Evolutionary conservation across 2,113 vertebrate species (phyloP), one percentile per base, ranked within the genome.

Genomic region (Aplodontia rufa): DNA sequence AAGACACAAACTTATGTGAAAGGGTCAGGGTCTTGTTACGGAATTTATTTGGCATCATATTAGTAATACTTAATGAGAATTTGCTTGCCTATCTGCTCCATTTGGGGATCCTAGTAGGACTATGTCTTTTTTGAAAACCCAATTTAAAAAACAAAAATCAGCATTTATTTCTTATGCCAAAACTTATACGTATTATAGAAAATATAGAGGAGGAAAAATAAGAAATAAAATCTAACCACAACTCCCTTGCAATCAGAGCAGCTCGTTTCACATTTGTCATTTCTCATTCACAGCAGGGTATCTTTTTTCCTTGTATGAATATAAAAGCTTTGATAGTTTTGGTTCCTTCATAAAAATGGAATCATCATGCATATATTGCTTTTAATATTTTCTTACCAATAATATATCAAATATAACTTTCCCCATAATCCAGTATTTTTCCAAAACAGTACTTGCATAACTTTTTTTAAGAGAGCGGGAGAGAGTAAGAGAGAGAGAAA

Each of bases 1-100:
- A 5, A 14, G 68, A 35, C n/a, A 3, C 45, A 26, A 1, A 20
- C 32, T 26, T 51, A 5, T 7, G 26, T 2, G 14, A 28, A 68
- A 66, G 26, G 45, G n/a, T 14, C 7, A 0, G 3, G 16, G 47
- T 10, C 16, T 20, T 45, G 8, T 30, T 5, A 0, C 2, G 13
- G 40, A 68, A 26, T 14, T 30, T 6, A 12, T 24, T 1, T 1
- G 3, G 8, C 76, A n/a, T 20, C 42, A 1, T 1, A 6, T 1
- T 35, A 28, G 0, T 5, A 30, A 4, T 12, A n/a, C 58, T 40
- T 32, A 12, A 26, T 0, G 11, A 28, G 32, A 22, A 8, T 62
- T 14, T 47, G 35, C 45, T 28, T 28, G 26, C 30, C 45, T 32
- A 5, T 42, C 45, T 32, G 32, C 35, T 24, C 35, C 24, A 32